Base-by-base conservation (phyloP, 2,888 invertebrate genomes). In the Drosophila paranaensis region DNA sequence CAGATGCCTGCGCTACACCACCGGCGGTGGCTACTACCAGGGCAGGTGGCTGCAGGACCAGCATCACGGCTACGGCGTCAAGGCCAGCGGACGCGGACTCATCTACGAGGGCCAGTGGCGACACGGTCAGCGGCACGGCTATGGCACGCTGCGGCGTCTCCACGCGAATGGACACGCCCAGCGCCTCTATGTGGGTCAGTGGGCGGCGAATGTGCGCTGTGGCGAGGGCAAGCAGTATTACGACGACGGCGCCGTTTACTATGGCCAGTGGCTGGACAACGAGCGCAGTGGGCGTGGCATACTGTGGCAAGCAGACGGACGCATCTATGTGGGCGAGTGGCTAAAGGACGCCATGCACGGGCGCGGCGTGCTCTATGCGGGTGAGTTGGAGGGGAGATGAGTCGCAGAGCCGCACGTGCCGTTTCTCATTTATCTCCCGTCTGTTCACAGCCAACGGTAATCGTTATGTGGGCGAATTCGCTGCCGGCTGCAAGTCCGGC, bases 151-250 rank as follows among this genome's bases (percentile, higher is more conserved):
- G 79, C 80, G 92, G 2, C 81, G 81, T 3, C 72, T 82, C 6
- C 33, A 69, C 0, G 30, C 67, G 3, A 66, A 83, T 64, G 92
- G 91, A 2, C 77, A 75, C 8, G 79, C 74, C 3, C 61, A 84
- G 4, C 86, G 91, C 4, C 72, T 92, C 40, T 92, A 92, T 65
- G 74, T 92, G 55, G 92, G 92, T 0, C 76, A 91, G 42, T 92
- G 93, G 93, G 62, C 13, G 3, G 39, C 79, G n/a, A 84, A 90
- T 60, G 73, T 74, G 67, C 91, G 91, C 55, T 74, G 81, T 45
- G 93, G 93, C 16, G 92, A 93, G 66, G 93, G 93, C 11, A 92
- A 93, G 57, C 90, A 92, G 65, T 92, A 89, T 66, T 92, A 87
- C 45, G 64, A 67, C 0, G 77, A 92, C 67, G 91, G 92, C 9